Evolutionary conservation across 1,140 invertebrate species (phyloP), one percentile per base, ranked within the genome.

Genomic region (Ruditapes philippinarum): DNA sequence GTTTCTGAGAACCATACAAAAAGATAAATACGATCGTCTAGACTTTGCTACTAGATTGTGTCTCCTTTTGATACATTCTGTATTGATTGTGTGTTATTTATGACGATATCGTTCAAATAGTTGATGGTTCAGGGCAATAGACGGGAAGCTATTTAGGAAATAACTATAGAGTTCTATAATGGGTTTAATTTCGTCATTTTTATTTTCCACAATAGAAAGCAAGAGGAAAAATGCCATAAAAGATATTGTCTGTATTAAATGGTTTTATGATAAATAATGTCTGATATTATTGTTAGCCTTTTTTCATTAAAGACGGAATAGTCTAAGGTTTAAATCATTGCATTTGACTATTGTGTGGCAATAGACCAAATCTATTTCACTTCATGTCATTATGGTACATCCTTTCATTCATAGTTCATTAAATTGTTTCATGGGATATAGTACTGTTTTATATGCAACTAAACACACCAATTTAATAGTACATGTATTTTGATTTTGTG

Each of bases 31-130:
- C 31, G 42, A 33, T 31, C 36, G 74, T 78, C 74, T 78, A 78
- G 74, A 78, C 74, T 31, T 1, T 17, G 45, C 5, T 33, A 17
- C 31, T 33, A 78, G 45, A 78, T 78, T 78, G 42, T 78, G 74
- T 78, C 74, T 78, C n/a, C 42, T 78, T 62, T 31, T 62, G 54
- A 81, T 81, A 62, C 22, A 33, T 31, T 36, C 12, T 42, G 40
- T 62, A 81, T 81, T 65, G 79, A 81, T 65, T 60, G 79, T 49
- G 54, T 62, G 60, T 81, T 65, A 60, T 85, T 85, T 79, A 78
- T 79, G 82, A 81, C 79, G 19, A 33, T 0, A 36, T 22, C 33
- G 19, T n/a, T 60, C 28, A 62, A 81, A 65, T 40, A 17, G 45
- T 49, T 4, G 74, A 78, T 54, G 54, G 22, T 51, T 51, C 33